A percentile compares a stretch with the other conserved stretches of the same genome.
phyloP scores from a whole-genome alignment of 1,140 invertebrate genomes.

The Oedothorax gibbosus region DNA sequence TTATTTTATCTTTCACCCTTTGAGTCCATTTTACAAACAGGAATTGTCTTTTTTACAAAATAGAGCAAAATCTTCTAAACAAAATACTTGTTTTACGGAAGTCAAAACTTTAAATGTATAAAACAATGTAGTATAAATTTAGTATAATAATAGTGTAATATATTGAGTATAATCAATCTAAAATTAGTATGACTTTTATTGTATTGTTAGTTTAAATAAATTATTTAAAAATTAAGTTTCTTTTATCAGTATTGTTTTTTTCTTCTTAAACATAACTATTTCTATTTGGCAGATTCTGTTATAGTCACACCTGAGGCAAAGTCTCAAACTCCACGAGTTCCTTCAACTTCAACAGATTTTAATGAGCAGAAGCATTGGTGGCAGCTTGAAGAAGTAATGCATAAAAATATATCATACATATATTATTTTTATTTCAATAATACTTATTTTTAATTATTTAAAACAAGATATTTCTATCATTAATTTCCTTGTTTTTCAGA shows the following conservation, averaged over 20 bases:
- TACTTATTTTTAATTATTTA: not conserved
- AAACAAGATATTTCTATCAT: not conserved
- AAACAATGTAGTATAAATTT: too few relatives aligned
- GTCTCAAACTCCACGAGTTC: conserved; percentile 35
- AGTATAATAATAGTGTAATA: too few relatives aligned
- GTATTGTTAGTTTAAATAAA: not conserved
- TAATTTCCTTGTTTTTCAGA: conserved; percentile 63
- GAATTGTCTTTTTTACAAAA: too few relatives aligned
- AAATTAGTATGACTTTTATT: not conserved
- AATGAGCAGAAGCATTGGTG: conserved; percentile 70
- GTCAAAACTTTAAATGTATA: too few relatives aligned
- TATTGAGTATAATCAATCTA: not conserved
- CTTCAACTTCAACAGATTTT: conserved; percentile 65
- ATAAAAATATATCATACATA: not conserved
- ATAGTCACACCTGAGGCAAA: conserved; percentile 52
- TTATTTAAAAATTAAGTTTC: not conserved
- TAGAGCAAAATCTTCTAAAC: too few relatives aligned
- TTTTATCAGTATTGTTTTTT: not conserved
- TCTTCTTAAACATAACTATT: not conserved
- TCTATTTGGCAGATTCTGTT: conserved; percentile 56
- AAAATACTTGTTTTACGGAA: too few relatives aligned
- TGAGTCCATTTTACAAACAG: not conserved
- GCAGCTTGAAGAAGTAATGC: conserved; percentile 69
- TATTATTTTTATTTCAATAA: not conserved
- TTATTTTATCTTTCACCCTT: not conserved